Evolutionary conservation across 2,113 vertebrate species (phyloP), one percentile per base, ranked within the genome.

Genomic region (Columba livia): DNA sequence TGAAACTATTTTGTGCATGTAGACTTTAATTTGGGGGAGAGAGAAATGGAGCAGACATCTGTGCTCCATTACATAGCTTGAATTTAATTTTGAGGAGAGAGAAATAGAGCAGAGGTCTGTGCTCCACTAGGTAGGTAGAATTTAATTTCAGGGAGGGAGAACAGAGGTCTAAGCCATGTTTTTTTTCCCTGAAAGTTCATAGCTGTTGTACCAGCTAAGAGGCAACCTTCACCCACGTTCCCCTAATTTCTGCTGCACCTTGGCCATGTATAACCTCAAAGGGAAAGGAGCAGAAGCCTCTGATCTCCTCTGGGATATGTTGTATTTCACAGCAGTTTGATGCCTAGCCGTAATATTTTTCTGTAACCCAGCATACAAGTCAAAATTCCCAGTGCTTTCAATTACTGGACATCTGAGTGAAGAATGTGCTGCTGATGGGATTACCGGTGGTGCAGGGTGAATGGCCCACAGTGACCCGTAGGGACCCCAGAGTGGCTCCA

Each of bases 301-400:
- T 23, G 18, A 36, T 56, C 34, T 78, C 40, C 79, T 57, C 32
- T 11, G 2, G 15, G 18, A 21, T 50, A 58, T 20, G 54, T 18
- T 2, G 0, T 32, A 34, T 67, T 90, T 83, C 83, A 78, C 79
- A 84, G 83, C 5, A 18, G 9, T 88, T 80, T 88, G 86, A 88
- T 84, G 65, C 53, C 77, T 58, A 62, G 54, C 60, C 72, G 64
- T 74, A 86, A 90, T 74, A 60, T 90, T 92, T 94, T 74, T 42
- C 86, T 96, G 9, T 78, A 90, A 47, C 72, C 38, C 90, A 92
- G 79, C 79, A 78, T 38, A 89, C 14, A 83, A 92, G 47, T 78
- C 12, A 73, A 73, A 92, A 88, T 86, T 96, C 82, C 28, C 72
- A 58, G 79, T 83, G 66, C 47, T 93, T 96, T 71, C 64, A 85